Evolutionary conservation across 1,140 invertebrate genomes (phyloP).

Genomic region (Drosophila pectinifera): DNA sequence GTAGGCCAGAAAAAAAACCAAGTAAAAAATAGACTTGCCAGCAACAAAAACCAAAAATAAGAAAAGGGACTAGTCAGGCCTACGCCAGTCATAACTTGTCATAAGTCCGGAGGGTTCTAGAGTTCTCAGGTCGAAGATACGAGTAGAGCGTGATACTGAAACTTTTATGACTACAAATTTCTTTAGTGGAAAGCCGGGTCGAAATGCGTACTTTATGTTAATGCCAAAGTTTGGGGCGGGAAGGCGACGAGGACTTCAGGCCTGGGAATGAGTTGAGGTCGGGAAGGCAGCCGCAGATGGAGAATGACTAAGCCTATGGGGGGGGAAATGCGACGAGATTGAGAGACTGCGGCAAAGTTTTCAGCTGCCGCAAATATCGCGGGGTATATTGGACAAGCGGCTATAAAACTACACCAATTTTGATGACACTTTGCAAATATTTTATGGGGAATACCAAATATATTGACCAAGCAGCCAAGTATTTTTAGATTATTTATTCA

Average conservation of each 20-base stretch:
- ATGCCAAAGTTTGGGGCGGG: constrained; percentile 20
- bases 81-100: constrained; percentile 61
- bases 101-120: constrained; percentile 43
- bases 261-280: constrained; percentile 11
- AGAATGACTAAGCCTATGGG: constrained; percentile 26
- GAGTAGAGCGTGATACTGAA: constrained; percentile 60
- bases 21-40: constrained; percentile 26
- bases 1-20: constrained; percentile 28
- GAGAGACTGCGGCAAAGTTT: constrained; percentile 60
- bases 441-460: not conserved
- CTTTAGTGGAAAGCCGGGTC: constrained; percentile 56
- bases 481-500: not conserved
- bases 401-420: constrained; percentile 2
- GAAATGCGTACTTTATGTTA: constrained; percentile 68
- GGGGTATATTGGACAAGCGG: constrained; percentile 4
- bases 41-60: constrained; percentile 11
- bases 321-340: constrained; percentile 33
- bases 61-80: constrained; percentile 39
- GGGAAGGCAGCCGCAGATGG: constrained; percentile 35
- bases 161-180: constrained; percentile 75
- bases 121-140: constrained; percentile 35
- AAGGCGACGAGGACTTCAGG: constrained; percentile 2
- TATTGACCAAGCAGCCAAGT: not conserved
- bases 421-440: not conserved
- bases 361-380: not conserved